Evolutionary conservation across 1,140 invertebrate genomes (phyloP).

Genomic region (Ylistrum balloti): DNA sequence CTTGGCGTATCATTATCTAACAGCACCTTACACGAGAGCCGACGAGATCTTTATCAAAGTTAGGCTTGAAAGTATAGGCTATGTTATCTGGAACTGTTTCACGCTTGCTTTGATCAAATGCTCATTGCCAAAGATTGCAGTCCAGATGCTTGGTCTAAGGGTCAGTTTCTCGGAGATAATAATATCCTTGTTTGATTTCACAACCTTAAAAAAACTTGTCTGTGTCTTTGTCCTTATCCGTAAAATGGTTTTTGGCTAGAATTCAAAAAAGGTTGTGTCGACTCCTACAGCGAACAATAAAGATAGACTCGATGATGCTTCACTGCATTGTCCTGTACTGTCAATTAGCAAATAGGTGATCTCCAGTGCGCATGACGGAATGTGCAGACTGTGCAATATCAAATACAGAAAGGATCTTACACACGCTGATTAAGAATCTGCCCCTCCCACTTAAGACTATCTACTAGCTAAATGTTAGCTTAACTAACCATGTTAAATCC

Average conservation of each 20-base stretch:
- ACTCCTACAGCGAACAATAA: neutral
- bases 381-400: constrained; percentile 11
- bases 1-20: neutral
- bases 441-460: neutral
- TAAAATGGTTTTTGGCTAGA: neutral
- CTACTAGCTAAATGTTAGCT: neutral
- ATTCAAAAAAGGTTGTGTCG: neutral
- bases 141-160: constrained; percentile 30
- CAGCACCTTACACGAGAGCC: constrained; percentile 30
- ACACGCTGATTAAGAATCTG: neutral
- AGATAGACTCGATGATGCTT: neutral
- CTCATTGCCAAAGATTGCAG: neutral
- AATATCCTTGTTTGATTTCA: constrained; percentile 15
- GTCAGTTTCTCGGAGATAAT: neutral
- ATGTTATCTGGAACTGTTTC: constrained; percentile 3
- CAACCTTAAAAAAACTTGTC: neutral
- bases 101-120: constrained; percentile 33
- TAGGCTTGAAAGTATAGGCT: neutral
- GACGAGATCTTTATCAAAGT: constrained; percentile 19
- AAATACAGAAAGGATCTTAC: constrained; percentile 4
- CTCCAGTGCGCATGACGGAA: constrained; percentile 6
- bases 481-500: neutral
- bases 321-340: neutral
- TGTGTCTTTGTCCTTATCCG: neutral
- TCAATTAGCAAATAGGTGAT: neutral